Evolutionary conservation across 1,140 invertebrate species (phyloP).

Genomic region (Mizuhopecten yessoensis): DNA sequence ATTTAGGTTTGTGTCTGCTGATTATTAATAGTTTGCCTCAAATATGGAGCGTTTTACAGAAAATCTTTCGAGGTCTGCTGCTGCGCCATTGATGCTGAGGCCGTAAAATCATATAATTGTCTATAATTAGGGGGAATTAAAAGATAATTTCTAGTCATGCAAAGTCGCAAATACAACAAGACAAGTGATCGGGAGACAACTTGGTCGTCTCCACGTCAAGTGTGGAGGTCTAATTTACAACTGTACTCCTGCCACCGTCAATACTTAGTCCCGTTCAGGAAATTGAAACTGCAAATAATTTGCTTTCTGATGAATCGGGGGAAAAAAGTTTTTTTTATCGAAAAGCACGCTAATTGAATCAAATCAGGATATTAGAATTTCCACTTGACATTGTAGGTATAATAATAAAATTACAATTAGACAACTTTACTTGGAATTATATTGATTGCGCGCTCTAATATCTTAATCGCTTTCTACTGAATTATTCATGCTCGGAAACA

Average conservation of each 20-base stretch:
- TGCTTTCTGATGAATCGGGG: neutral
- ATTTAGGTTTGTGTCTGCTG: neutral
- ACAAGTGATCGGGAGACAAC: slow-evolving; percentile 18
- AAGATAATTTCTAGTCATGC: slow-evolving; percentile 59
- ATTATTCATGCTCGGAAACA: neutral
- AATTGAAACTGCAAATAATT: slow-evolving; percentile 56
- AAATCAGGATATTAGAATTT: no score
- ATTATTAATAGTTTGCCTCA: neutral
- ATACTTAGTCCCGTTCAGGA: slow-evolving; percentile 49
- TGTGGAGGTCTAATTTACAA: slow-evolving; percentile 50
- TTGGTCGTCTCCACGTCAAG: slow-evolving; percentile 25
- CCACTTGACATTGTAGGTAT: no score
- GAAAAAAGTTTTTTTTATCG: neutral
- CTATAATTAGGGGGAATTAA: slow-evolving; percentile 54
- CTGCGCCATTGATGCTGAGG: neutral
- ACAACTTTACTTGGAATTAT: neutral
- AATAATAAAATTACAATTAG: neutral
- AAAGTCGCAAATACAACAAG: slow-evolving; percentile 35
- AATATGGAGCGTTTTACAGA: neutral
- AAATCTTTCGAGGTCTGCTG: neutral
- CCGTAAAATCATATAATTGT: slow-evolving; percentile 45
- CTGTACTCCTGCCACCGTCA: neutral
- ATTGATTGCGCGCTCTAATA: neutral
- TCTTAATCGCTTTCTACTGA: neutral
- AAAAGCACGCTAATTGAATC: neutral